A percentile compares a stretch with the other conserved stretches of the same genome.
phyloP scores from a whole-genome alignment of 2,797 vertebrate species.

The Mormyrus proboscirostris region DNA sequence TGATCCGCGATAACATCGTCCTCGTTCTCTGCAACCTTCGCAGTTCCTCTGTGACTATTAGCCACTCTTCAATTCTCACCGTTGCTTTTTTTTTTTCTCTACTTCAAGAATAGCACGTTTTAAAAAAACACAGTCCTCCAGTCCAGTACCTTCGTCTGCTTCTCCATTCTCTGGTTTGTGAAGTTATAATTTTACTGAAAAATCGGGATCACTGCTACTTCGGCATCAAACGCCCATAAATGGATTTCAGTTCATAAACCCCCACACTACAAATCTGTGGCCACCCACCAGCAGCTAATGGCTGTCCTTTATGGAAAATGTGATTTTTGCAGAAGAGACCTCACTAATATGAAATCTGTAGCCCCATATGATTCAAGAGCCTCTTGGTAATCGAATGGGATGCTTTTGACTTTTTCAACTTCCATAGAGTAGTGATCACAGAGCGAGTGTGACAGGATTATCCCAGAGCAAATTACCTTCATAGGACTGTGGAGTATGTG shows the following conservation, averaged over 20 bases:
- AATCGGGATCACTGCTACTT: neutral
- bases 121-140: neutral
- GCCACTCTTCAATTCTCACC: neutral
- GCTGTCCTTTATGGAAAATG: neutral
- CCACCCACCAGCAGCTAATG: neutral
- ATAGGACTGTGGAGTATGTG: neutral
- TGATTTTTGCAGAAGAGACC: neutral
- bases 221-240: neutral
- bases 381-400: neutral
- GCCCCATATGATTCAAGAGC: neutral
- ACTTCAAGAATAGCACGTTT: neutral
- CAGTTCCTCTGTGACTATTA: neutral
- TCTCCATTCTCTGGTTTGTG: neutral
- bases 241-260: neutral
- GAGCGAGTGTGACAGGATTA: neutral
- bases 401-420: neutral
- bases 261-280: neutral
- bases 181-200: neutral
- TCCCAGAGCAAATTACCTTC: neutral
- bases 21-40: neutral
- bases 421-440: neutral
- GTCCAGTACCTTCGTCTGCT: neutral
- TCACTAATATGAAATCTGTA: constrained; percentile 2
- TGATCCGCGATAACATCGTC: neutral
- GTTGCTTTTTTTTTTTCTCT: neutral